Base-by-base conservation (phyloP, 2,113 vertebrate genomes). In the Struthidea cinerea region DNA sequence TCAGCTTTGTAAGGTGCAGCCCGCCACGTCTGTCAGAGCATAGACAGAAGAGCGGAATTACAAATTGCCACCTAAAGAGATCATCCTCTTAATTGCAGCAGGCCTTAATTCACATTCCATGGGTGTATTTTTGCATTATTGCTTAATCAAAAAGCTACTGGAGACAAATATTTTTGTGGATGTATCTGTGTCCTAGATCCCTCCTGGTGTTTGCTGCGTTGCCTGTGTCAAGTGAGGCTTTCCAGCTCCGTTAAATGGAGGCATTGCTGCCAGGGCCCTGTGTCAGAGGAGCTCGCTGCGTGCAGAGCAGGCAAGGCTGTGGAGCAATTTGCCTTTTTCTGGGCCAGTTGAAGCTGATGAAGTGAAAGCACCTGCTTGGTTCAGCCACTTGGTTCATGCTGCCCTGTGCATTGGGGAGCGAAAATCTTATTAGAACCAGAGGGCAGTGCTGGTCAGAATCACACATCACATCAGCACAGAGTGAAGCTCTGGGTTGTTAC, bases 1-100 rank as follows among this genome's bases (percentile, higher is more conserved):
- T 92, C 63, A 69, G 83, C 70, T 90, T 63, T 63, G 89, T 49
- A 63, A 93, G 67, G 70, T 94, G 47, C 82, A 93, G 89, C 67
- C 77, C 93, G 87, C 60, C 52, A 3, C 0, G 3, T 71, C 81
- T 64, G 49, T 71, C 68, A 89, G 87, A 80, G 70, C 74, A 63
- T 27, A 80, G 52, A 49, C 42, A 33, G 63, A 70, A 65, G 33
- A 64, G 63, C 2, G 0, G 61, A 89, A 92, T 78, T 60, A 39
- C 1, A 1, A 59, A 44, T 32, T 39, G 15, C 52, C 79, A 4
- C 55, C 64, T 71, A 67, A 93, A 75, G 78, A 59, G 55, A 52
- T 86, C 53, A 49, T 70, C 82, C 42, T 65, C 80, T 63, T 95
- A 92, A 93, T 85, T 91, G 91, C 83, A 89, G 35, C 15, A 57